Conservation (phyloP, 2,888 invertebrate genomes). For the Anticlea derivata region DNA sequence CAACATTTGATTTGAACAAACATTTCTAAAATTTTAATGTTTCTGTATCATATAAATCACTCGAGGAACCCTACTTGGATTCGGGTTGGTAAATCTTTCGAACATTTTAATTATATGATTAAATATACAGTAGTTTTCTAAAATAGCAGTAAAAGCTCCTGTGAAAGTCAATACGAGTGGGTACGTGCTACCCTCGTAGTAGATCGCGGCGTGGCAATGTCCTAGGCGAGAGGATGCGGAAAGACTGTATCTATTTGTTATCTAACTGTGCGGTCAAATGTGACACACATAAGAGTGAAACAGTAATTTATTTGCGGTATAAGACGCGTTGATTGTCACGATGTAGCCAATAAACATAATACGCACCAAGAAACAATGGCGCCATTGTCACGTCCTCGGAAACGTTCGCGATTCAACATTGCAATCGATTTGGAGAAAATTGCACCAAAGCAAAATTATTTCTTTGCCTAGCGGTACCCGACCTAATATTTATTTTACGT, state of each 20-base stretch:
- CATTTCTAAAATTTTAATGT: constrained; percentile 43
- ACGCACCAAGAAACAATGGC: constrained; percentile 54
- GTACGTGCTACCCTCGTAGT: too few relatives aligned
- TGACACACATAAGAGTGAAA: too few relatives aligned
- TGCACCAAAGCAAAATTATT: constrained; percentile 25
- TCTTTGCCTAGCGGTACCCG: constrained; percentile 2
- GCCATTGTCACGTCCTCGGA: constrained; percentile 65
- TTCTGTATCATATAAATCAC: constrained; percentile 57
- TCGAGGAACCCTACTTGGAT: constrained; percentile 52
- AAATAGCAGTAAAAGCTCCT: too few relatives aligned
- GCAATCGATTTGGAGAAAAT: constrained; percentile 60
- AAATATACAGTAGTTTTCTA: constrained; percentile 5
- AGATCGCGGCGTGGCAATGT: too few relatives aligned
- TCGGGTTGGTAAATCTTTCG: constrained; percentile 51
- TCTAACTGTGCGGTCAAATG: too few relatives aligned
- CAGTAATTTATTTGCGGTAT: constrained; percentile 14
- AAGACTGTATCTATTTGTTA: too few relatives aligned
- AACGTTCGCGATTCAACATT: constrained; percentile 51
- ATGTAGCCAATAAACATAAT: constrained; percentile 29
- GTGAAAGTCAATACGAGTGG: too few relatives aligned
- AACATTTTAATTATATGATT: constrained; percentile 16
- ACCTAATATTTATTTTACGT: constrained; percentile 11
- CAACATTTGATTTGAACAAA: constrained; percentile 34
- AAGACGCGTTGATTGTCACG: constrained; percentile 27
- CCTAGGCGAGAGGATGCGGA: too few relatives aligned